Percentiles rank a stretch among this genome's conserved stretches.
Evolutionary conservation across 2,888 invertebrate genomes (phyloP).

Genomic region (Drosophila merina): DNA sequence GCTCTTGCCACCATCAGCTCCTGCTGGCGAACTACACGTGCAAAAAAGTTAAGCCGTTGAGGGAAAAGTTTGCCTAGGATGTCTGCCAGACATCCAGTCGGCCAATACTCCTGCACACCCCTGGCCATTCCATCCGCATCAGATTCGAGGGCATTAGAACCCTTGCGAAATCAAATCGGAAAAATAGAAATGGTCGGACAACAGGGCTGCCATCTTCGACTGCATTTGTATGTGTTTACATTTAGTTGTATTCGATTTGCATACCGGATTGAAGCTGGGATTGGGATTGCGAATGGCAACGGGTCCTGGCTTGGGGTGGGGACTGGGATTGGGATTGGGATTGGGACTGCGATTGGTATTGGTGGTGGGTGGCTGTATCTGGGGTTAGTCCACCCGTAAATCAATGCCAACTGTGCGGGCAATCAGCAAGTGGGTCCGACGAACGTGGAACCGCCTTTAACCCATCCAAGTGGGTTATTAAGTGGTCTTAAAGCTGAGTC

Average conservation of each 20-base stretch:
- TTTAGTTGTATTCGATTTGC: slow-evolving; percentile 77
- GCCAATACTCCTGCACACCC: not conserved
- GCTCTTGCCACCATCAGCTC: slow-evolving; percentile 9
- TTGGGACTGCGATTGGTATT: slow-evolving; percentile 6
- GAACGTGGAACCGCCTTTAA: slow-evolving; percentile 9
- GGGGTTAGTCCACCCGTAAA: slow-evolving; percentile 60
- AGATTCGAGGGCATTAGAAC: slow-evolving; percentile 58
- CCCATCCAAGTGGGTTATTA: slow-evolving; percentile 65
- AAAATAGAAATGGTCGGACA: slow-evolving; percentile 24
- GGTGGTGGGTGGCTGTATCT: slow-evolving; percentile 11
- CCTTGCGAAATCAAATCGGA: slow-evolving; percentile 63
- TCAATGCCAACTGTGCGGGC: slow-evolving; percentile 69
- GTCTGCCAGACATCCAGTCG: slow-evolving; percentile 27
- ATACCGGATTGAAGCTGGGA: slow-evolving; percentile 58
- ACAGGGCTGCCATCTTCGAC: slow-evolving; percentile 33
- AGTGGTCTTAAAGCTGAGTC: slow-evolving; percentile 76
- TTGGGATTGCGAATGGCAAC: slow-evolving; percentile 7
- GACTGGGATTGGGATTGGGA: slow-evolving; percentile 2
- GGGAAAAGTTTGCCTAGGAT: slow-evolving; percentile 63
- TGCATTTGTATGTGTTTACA: slow-evolving; percentile 76
- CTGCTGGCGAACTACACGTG: slow-evolving; percentile 60
- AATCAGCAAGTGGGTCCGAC: slow-evolving; percentile 42
- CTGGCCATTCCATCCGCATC: not conserved
- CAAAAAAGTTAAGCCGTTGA: slow-evolving; percentile 72
- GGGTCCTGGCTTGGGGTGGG: not conserved